A percentile compares a stretch with the other conserved stretches of the same genome.
phyloP scores from a whole-genome alignment of 2,113 vertebrate species.

The Tyrannus savana region DNA sequence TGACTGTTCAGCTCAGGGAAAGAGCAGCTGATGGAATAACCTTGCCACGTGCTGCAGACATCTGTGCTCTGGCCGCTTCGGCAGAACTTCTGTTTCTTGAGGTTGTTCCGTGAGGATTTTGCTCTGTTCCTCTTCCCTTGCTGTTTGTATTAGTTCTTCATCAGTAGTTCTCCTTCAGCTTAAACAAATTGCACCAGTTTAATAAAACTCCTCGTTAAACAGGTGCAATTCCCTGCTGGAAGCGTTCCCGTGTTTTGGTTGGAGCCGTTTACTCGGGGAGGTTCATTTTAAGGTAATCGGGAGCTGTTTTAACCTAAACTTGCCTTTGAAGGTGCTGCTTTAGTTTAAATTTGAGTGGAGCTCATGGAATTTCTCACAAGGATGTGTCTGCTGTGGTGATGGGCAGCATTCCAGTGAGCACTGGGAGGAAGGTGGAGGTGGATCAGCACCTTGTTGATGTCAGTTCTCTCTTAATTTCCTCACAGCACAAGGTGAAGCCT shows the following conservation, averaged over 20 bases:
- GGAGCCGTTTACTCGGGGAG: background rate
- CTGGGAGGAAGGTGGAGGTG: background rate
- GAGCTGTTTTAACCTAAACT: background rate
- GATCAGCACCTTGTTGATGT: background rate
- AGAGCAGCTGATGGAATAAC: background rate
- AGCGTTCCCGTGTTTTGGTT: background rate
- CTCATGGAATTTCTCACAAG: background rate
- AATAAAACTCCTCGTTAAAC: background rate
- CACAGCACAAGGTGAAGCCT: background rate
- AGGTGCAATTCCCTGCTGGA: background rate
- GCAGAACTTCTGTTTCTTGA: background rate
- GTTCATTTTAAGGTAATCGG: background rate
- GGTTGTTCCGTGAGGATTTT: background rate
- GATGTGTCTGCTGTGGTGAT: background rate
- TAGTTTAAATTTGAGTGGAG: background rate
- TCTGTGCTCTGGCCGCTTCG: background rate
- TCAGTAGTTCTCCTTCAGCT: constrained; percentile 14
- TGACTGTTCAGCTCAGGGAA: background rate
- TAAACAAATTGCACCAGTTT: background rate
- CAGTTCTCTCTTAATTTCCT: background rate
- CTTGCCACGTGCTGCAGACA: background rate
- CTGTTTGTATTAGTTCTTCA: background rate
- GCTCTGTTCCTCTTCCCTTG: background rate
- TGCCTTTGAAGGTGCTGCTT: background rate
- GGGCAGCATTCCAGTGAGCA: background rate